Evolutionary conservation across 2,888 invertebrate species (phyloP).

Genomic region (Spialia ferax): DNA sequence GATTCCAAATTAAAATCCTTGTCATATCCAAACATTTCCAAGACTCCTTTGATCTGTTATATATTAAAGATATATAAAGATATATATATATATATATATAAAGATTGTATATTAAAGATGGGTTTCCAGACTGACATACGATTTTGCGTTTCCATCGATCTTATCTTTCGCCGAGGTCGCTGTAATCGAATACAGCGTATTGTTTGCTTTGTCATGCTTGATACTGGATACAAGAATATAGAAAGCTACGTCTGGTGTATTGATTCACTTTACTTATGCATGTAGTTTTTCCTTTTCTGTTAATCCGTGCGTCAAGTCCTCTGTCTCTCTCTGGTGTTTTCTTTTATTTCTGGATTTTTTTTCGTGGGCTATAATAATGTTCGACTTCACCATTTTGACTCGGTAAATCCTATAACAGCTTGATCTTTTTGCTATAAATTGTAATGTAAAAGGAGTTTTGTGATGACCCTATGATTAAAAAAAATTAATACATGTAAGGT

Average conservation of each 20-base stretch:
- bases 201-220: constrained; percentile 53
- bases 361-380: background rate
- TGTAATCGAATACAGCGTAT: constrained; percentile 64
- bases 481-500: constrained; percentile 10
- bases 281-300: constrained; percentile 1
- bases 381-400: background rate
- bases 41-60: constrained; percentile 17
- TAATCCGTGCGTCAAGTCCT: background rate
- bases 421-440: background rate
- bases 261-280: constrained; percentile 22
- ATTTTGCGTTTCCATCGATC: constrained; percentile 76
- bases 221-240: constrained; percentile 31
- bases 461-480: too few relatives aligned
- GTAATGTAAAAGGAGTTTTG: background rate
- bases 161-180: constrained; percentile 66
- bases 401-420: background rate
- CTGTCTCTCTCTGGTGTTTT: background rate
- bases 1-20: constrained; percentile 4
- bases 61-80: too few relatives aligned
- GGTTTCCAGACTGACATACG: constrained; percentile 63
- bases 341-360: background rate
- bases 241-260: constrained; percentile 27
- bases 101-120: constrained; percentile 26
- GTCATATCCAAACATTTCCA: background rate
- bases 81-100: too few relatives aligned